phyloP scores from a whole-genome alignment of 2,113 vertebrate species.

The Prolemur simus region DNA sequence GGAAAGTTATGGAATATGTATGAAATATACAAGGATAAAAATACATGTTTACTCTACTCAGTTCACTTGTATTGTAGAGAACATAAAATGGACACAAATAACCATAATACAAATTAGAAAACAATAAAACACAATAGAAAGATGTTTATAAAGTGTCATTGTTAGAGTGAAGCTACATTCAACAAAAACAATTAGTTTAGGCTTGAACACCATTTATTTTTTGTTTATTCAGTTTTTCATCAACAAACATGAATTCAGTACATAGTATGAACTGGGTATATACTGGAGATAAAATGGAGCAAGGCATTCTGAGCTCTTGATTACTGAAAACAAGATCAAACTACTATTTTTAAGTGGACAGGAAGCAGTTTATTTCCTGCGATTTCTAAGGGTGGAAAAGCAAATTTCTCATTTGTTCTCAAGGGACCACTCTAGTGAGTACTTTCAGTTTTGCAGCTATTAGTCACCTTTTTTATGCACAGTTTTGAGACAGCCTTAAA shows the following conservation, averaged over 20 bases:
- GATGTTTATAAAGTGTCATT: not conserved
- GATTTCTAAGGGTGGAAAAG: not conserved
- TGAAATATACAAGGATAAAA: not conserved
- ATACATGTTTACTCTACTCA: not conserved
- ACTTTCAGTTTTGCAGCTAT: not conserved
- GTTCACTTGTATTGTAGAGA: not conserved
- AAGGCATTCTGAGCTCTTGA: not conserved
- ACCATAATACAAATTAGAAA: not conserved
- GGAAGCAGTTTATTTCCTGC: slow-evolving; percentile 1
- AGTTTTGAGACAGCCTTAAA: not conserved
- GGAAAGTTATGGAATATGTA: not conserved
- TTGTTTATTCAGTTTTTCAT: not conserved
- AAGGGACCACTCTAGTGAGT: not conserved
- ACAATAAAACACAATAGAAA: not conserved
- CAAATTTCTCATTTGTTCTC: not conserved
- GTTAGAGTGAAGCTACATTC: not conserved
- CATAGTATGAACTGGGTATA: not conserved
- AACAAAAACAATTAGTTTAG: not conserved
- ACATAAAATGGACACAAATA: not conserved
- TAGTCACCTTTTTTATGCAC: not conserved
- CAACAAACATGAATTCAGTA: not conserved
- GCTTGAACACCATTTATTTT: not conserved
- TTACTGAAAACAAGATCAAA: not conserved
- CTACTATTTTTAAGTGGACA: not conserved
- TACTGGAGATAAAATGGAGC: not conserved